Evolutionary conservation across 2,797 vertebrate species (phyloP).

Genomic region (Rallus crepitans): DNA sequence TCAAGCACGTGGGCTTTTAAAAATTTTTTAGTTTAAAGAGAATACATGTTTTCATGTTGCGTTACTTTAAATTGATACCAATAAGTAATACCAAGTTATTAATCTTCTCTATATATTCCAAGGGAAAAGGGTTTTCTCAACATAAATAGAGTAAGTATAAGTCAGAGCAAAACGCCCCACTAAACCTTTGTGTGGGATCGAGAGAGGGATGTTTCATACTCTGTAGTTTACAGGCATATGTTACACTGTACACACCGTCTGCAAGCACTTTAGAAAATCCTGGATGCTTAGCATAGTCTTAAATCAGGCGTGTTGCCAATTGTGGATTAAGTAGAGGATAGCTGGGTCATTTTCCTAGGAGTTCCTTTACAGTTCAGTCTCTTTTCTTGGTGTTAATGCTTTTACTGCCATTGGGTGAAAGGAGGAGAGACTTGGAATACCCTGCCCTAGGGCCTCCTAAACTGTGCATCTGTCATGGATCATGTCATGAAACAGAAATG

Average conservation of each 20-base stretch:
- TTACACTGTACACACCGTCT: slow-evolving; percentile 43
- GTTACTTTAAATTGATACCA: slow-evolving; percentile 37
- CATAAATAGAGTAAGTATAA: not conserved
- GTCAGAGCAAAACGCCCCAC: not conserved
- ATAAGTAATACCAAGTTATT: slow-evolving; percentile 42
- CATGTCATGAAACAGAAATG: slow-evolving; percentile 75
- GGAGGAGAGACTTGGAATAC: slow-evolving; percentile 54
- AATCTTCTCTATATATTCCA: not conserved
- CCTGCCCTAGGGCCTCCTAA: slow-evolving; percentile 65
- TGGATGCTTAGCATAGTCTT: slow-evolving; percentile 48
- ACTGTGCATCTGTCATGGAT: slow-evolving; percentile 71
- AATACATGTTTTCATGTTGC: slow-evolving; percentile 3
- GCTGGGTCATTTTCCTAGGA: slow-evolving; percentile 61
- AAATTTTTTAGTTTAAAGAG: not conserved
- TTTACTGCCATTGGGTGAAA: slow-evolving; percentile 52
- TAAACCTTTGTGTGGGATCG: not conserved
- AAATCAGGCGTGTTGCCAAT: slow-evolving; percentile 59
- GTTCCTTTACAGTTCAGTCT: slow-evolving; percentile 66
- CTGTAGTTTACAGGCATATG: not conserved
- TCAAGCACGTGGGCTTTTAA: not conserved
- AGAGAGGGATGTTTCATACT: not conserved
- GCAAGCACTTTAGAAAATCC: slow-evolving; percentile 59
- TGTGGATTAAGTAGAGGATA: slow-evolving; percentile 56
- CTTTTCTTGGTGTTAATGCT: slow-evolving; percentile 66
- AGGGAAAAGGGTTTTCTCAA: not conserved